phyloP scores from a whole-genome alignment of 2,113 vertebrate species.

The human region DNA sequence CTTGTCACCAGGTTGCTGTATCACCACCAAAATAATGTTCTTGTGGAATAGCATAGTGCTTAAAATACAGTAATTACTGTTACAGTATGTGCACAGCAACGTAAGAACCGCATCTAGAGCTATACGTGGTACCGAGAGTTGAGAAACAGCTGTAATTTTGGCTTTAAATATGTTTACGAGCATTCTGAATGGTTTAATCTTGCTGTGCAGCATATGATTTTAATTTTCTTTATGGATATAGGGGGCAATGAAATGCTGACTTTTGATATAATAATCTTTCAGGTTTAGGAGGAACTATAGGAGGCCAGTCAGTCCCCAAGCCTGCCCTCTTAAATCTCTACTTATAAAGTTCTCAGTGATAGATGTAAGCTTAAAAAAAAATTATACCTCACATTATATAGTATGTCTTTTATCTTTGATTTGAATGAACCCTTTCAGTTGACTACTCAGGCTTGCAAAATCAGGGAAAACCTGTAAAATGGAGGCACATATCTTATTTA shows the following conservation, averaged over 20 bases:
- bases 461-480: constrained; percentile 56
- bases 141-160: constrained; percentile 73
- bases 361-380: constrained; percentile 55
- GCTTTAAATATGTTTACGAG: constrained; percentile 79
- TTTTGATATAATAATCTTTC: constrained; percentile 78
- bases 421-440: constrained; percentile 56
- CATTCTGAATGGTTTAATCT: constrained; percentile 73
- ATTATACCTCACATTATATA: constrained; percentile 37
- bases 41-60: constrained; percentile 1
- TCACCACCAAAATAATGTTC: constrained; percentile 47
- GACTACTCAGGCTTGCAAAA: background rate
- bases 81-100: constrained; percentile 34
- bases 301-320: constrained; percentile 60
- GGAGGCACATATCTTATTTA: constrained; percentile 56
- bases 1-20: constrained; percentile 44
- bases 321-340: constrained; percentile 63
- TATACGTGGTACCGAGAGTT: background rate
- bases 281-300: constrained; percentile 62
- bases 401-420: constrained; percentile 40
- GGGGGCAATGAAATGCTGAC: constrained; percentile 70
- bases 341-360: constrained; percentile 65
- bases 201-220: constrained; percentile 73
- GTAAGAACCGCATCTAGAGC: constrained; percentile 42
- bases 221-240: constrained; percentile 78
- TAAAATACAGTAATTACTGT: constrained; percentile 73